These are phyloP conservation scores for Hyphantria cunea DNA, from an alignment of 1,140 invertebrate genomes.

Conservation along the genomic window DNA sequence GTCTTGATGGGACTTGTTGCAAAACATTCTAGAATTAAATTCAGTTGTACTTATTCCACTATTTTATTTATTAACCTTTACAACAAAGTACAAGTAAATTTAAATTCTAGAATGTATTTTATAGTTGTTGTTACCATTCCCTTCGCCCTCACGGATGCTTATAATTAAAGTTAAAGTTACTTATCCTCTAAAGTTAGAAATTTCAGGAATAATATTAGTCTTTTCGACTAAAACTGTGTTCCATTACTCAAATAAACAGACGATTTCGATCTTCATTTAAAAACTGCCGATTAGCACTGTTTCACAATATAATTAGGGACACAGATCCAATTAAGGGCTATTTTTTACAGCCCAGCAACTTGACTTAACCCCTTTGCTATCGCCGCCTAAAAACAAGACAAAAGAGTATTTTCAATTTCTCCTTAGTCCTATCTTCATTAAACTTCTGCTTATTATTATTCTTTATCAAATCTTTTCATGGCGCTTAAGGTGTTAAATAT, in stretches of 20 bases:
- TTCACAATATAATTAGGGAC: background rate
- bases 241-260: background rate
- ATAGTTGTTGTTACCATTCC: no score
- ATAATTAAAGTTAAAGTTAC: no score
- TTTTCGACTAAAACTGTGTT: no score
- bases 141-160: no score
- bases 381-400: background rate
- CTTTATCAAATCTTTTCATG: constrained; percentile 15
- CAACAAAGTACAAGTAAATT: no score
- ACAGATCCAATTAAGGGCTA: background rate
- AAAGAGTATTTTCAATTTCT: constrained; percentile 16
- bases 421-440: constrained; percentile 20
- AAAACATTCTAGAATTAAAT: no score
- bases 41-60: no score
- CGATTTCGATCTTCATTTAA: background rate
- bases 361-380: background rate
- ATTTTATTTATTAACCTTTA: no score
- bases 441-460: constrained; percentile 15
- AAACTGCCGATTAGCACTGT: background rate
- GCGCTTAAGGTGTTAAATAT: constrained; percentile 16
- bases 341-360: background rate
- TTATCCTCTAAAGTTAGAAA: no score
- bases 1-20: no score
- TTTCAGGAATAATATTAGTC: no score
- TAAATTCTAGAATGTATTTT: no score